A percentile compares a stretch with the other conserved stretches of the same genome.
These are phyloP conservation scores for Orchesella flavescens DNA, from an alignment of 2,888 invertebrate species.

Conservation along the genomic window DNA sequence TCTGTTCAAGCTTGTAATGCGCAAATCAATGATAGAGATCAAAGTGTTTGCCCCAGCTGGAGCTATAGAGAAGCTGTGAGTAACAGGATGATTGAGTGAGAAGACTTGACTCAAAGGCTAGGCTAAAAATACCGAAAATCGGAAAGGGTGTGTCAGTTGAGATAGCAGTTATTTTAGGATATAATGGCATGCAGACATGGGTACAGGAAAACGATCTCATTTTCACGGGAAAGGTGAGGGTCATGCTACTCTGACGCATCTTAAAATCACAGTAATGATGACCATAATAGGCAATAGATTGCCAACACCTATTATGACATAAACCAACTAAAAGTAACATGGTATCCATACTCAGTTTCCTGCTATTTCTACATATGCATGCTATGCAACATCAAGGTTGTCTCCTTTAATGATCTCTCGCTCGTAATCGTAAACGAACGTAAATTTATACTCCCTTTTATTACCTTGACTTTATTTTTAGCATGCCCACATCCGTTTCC, in stretches of 20 bases:
- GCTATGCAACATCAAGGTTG: conserved; percentile 40
- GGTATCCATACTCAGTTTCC: background rate
- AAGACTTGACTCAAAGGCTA: background rate
- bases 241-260: conserved; percentile 33
- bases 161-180: conserved; percentile 50
- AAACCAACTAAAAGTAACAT: background rate
- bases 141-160: conserved; percentile 63
- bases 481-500: background rate
- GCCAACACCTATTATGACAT: conserved; percentile 15
- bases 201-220: background rate
- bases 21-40: background rate
- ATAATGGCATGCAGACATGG: background rate
- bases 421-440: conserved; percentile 18
- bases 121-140: conserved; percentile 31
- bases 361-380: conserved; percentile 1
- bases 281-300: conserved; percentile 17
- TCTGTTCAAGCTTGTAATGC: no score
- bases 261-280: conserved; percentile 30
- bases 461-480: conserved; percentile 35
- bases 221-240: conserved; percentile 55
- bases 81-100: background rate
- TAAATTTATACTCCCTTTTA: conserved; percentile 17
- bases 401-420: conserved; percentile 43
- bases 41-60: background rate
- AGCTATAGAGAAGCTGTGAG: background rate